Evolutionary conservation across 1,140 invertebrate genomes (phyloP), one percentile per base, ranked within the genome.

Genomic region (Nebria ingens): DNA sequence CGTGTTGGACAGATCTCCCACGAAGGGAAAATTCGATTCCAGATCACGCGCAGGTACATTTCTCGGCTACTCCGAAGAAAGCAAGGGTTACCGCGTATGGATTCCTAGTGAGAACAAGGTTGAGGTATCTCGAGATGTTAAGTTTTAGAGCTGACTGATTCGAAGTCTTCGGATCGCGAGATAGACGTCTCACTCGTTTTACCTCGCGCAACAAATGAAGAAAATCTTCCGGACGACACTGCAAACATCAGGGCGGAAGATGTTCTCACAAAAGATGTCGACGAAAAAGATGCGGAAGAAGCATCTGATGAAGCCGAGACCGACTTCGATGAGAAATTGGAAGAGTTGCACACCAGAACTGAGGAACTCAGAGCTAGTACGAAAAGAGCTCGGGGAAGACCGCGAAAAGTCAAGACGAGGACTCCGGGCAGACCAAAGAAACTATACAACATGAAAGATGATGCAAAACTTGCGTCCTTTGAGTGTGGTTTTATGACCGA

Each of bases 71-170:
- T 19, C 53, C 42, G 56, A 63, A n/a, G 55, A 63, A 51, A 29
- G 56, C 0, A 70, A 68, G 42, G 68, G 62, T 21, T 71, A 71
- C 54, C 61, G 65, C 54, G 34, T 72, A 9, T 65, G 62, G 55
- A 53, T 66, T 42, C 55, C 56, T 4, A 57, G 57, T n/a, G 62
- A 55, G 22, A 59, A 58, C 21, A 62, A 61, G 51, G 53, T 73
- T 2, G 58, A 57, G 21, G 61, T 57, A 13, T 56, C 52, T 12
- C 3, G 50, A 15, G 55, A 56, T 53, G 55, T 56, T 23, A 56
- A 56, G 21, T 56, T 56, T 21, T 4, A 9, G 25, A 19, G 6
- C 25, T n/a, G n/a, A n/a, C n/a, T n/a, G n/a, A n/a, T n/a, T 12
- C 12, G 11, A 6, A 17, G 19, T 6, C 45, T 12, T n/a, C n/a